phyloP scores from a whole-genome alignment of 2,888 invertebrate species.

The Phrixothrix hirtus region DNA sequence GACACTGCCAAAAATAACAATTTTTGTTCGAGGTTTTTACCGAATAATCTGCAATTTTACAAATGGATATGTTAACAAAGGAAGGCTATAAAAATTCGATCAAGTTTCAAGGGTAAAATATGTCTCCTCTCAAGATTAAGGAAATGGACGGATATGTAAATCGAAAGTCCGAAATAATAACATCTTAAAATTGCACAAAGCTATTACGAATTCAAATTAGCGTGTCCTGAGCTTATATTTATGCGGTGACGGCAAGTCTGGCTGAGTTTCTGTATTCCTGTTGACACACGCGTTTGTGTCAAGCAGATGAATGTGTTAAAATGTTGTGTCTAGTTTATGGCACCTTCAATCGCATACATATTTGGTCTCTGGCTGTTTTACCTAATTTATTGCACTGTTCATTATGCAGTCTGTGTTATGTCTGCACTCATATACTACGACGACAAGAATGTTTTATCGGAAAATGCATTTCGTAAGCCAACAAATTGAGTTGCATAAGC shows the following conservation, averaged over 20 bases:
- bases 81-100: no score
- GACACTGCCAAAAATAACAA: no score
- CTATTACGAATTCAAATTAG: neutral
- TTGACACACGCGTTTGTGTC: neutral
- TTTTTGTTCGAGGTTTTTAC: no score
- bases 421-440: constrained; percentile 20
- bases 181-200: neutral
- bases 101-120: no score
- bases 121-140: no score
- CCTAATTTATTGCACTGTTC: constrained; percentile 31
- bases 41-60: no score
- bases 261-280: neutral
- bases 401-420: constrained; percentile 32
- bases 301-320: no score
- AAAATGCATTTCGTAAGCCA: constrained; percentile 8
- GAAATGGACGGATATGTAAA: no score
- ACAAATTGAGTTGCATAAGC: neutral
- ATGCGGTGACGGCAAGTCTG: neutral
- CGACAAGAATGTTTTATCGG: constrained; percentile 19
- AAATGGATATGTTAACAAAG: no score
- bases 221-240: neutral
- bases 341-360: constrained; percentile 17
- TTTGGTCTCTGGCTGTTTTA: constrained; percentile 24
- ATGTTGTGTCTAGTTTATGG: neutral
- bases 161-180: neutral